Evolutionary conservation across 2,888 invertebrate genomes (phyloP).

Genomic region (Thysanoteuthis rhombus): DNA sequence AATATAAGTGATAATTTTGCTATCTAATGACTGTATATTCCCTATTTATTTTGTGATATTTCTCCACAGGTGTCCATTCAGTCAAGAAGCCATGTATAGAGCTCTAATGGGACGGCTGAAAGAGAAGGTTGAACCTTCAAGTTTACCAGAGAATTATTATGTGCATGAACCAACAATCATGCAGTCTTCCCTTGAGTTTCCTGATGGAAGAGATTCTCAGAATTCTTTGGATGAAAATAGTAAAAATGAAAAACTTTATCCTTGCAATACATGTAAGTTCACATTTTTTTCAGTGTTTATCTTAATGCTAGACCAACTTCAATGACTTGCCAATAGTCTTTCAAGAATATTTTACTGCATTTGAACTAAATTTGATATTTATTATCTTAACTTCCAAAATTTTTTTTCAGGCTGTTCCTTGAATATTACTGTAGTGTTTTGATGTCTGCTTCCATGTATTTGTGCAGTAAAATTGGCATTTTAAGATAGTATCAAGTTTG

Average conservation of each 20-base stretch:
- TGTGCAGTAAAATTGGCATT: too few relatives aligned
- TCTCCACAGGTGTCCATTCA: conserved; percentile 50
- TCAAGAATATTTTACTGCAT: too few relatives aligned
- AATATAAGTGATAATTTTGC: too few relatives aligned
- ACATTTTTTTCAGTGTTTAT: conserved; percentile 31
- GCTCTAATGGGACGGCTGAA: conserved; percentile 61
- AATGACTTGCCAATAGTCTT: too few relatives aligned
- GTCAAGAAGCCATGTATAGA: conserved; percentile 46
- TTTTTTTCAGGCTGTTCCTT: too few relatives aligned
- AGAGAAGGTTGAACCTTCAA: conserved; percentile 35
- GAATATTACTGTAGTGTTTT: too few relatives aligned
- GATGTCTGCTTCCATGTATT: too few relatives aligned
- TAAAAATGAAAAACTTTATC: conserved; percentile 40
- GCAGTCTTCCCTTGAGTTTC: conserved; percentile 50
- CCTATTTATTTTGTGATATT: not conserved
- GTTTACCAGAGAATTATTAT: conserved; percentile 50
- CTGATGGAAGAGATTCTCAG: conserved; percentile 42
- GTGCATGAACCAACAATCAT: conserved; percentile 43
- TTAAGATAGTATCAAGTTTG: too few relatives aligned
- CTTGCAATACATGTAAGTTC: conserved; percentile 49
- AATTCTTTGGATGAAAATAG: not conserved
- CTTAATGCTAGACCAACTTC: too few relatives aligned
- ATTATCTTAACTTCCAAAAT: too few relatives aligned
- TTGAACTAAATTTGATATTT: too few relatives aligned
- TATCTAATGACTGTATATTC: not conserved